These are phyloP conservation scores for Drosophila nigromelanica DNA, from an alignment of 1,140 invertebrate species.

Conservation along the genomic window DNA sequence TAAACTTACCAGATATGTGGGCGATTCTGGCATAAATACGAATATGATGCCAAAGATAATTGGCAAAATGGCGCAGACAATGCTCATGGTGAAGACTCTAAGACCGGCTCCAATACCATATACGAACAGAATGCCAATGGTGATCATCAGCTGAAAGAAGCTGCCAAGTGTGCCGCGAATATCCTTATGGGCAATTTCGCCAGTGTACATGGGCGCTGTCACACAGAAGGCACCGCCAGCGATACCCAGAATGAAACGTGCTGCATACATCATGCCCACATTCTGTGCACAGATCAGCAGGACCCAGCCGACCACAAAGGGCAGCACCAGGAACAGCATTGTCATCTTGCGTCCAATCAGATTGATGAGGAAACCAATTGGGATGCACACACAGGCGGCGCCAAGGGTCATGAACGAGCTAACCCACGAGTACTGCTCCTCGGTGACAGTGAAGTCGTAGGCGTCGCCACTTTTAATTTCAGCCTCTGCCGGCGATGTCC, in stretches of 20 bases:
- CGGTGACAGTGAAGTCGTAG: conserved; percentile 85
- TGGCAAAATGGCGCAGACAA: conserved; percentile 88
- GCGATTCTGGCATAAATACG: conserved; percentile 92
- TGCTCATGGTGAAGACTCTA: conserved; percentile 86
- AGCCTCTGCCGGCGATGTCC: conserved; percentile 89
- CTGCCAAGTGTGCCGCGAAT: conserved; percentile 92
- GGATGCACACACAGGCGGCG: conserved; percentile 88
- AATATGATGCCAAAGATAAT: conserved; percentile 88
- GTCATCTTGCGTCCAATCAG: conserved; percentile 89
- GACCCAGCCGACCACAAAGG: conserved; percentile 90
- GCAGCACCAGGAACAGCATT: conserved; percentile 88
- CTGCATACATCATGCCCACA: conserved; percentile 88
- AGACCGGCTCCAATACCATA: conserved; percentile 88
- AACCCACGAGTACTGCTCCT: conserved; percentile 88
- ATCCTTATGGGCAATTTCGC: conserved; percentile 91
- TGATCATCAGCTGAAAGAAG: conserved; percentile 91
- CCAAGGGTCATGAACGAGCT: conserved; percentile 89
- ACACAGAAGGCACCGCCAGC: conserved; percentile 90
- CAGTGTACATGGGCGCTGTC: conserved; percentile 91
- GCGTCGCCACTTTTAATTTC: conserved; percentile 69
- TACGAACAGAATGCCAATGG: conserved; percentile 89
- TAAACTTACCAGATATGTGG: conserved; percentile 85
- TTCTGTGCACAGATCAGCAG: conserved; percentile 89
- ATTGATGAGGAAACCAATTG: conserved; percentile 90
- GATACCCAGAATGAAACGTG: conserved; percentile 90